These are phyloP conservation scores for Heterochromis multidens DNA, from an alignment of 2,113 vertebrate genomes.

Conservation along the genomic window DNA sequence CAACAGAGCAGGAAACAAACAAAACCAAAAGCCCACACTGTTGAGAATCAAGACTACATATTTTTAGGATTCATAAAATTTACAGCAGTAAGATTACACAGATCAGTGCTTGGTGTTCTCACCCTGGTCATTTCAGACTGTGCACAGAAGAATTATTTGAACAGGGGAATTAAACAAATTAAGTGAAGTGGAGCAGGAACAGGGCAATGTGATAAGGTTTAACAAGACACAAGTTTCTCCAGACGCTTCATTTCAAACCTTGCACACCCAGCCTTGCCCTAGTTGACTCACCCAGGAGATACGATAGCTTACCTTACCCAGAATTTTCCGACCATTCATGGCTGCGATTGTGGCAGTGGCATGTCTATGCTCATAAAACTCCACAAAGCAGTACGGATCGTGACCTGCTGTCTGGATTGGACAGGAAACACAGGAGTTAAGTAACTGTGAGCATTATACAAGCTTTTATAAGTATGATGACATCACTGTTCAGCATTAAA, in stretches of 20 bases:
- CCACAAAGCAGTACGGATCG: conserved; percentile 98
- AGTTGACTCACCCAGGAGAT: conserved; percentile 75
- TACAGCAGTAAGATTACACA: not conserved
- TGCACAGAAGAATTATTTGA: conserved; percentile 14
- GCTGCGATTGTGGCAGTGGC: conserved; percentile 95
- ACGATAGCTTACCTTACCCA: conserved; percentile 97
- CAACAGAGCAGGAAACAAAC: not conserved
- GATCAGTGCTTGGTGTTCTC: not conserved
- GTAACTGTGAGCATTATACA: not conserved
- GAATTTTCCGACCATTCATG: conserved; percentile 99
- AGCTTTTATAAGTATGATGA: not conserved
- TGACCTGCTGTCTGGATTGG: conserved; percentile 89
- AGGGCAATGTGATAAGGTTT: conserved; percentile 5
- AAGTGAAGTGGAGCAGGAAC: conserved; percentile 16
- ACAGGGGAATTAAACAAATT: conserved; percentile 9
- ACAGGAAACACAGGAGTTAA: conserved; percentile 30
- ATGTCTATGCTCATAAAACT: conserved; percentile 97
- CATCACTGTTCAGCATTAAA: not conserved
- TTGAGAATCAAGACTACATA: not conserved
- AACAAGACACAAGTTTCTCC: conserved; percentile 23
- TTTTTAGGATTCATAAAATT: not conserved
- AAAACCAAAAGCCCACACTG: not conserved
- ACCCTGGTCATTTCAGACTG: not conserved
- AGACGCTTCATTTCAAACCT: not conserved
- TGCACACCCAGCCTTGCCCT: conserved; percentile 42